Conservation (phyloP, 2,113 vertebrate species). For the Eurypyga helias region DNA sequence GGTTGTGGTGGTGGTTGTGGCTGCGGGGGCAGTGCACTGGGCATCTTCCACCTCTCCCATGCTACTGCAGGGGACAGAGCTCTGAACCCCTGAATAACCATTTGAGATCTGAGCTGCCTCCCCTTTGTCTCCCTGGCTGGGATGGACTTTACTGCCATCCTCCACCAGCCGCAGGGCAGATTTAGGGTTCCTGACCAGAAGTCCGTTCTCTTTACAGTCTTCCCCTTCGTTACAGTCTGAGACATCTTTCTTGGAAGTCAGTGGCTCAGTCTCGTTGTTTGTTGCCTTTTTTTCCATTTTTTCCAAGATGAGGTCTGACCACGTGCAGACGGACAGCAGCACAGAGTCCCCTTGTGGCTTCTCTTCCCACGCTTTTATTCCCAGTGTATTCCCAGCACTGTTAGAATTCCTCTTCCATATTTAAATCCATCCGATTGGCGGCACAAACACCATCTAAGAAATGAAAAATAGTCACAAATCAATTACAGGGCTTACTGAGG, state of each 20-base stretch:
- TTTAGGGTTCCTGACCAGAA: slow-evolving; percentile 71
- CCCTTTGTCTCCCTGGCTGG: slow-evolving; percentile 68
- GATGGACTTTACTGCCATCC: slow-evolving; percentile 40
- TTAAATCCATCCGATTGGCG: not conserved
- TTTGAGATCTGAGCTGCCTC: slow-evolving; percentile 85
- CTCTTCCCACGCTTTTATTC: not conserved
- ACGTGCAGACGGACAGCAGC: slow-evolving; percentile 7
- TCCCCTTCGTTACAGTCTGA: slow-evolving; percentile 71
- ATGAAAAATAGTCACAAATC: not conserved
- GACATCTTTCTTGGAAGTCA: slow-evolving; percentile 68
- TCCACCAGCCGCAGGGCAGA: slow-evolving; percentile 44
- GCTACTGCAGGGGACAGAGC: slow-evolving; percentile 61
- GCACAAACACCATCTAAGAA: slow-evolving; percentile 38
- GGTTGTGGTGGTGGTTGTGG: slow-evolving; percentile 85
- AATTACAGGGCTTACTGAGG: not conserved
- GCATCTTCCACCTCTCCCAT: slow-evolving; percentile 63
- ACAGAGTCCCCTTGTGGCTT: not conserved
- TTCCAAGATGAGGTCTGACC: not conserved
- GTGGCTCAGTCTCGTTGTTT: slow-evolving; percentile 72
- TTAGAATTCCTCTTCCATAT: not conserved
- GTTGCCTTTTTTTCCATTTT: slow-evolving; percentile 88
- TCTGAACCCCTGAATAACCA: slow-evolving; percentile 85
- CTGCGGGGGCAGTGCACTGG: slow-evolving; percentile 72
- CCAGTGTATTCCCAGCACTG: not conserved
- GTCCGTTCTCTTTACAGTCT: slow-evolving; percentile 81